Base-by-base conservation (phyloP, 92 coral and sea anemone species). In the Metridium senile region DNA sequence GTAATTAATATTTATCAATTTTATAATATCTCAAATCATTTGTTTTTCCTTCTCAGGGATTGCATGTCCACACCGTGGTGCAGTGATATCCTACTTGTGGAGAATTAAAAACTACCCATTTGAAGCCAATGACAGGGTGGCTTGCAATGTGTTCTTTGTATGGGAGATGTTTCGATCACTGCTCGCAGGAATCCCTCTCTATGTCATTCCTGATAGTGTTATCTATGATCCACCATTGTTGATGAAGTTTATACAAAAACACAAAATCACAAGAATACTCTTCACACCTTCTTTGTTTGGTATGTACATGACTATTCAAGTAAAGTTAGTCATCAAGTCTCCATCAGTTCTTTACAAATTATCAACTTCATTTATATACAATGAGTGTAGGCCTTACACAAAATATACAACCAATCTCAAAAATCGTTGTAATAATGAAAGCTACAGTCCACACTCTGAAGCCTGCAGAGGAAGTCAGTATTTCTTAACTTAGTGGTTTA, bases 201-300 rank as follows among this genome's bases (percentile, higher is more conserved):
- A 91, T 49, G 46, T 88, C 26, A 82, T 91, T 49, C 97, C 97
- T n/a, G 97, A 91, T 47, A 67, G 81, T 32, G 83, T 88, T 58
- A 91, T 91, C 30, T 91, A 91, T 72, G 97, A 91, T 61, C 97
- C 97, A 1, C 82, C 86, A 20, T 57, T 85, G 57, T 80, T 91
- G 82, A 81, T 91, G 71, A 85, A 82, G 65, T 91, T 72, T 46
- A 21, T 91, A 68, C 80, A 91, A 79, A 88, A 85, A 67, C 78
- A 91, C 57, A 71, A 66, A 33, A 91, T 91, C 46, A 91, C 97
- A 27, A 71, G 91, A 31, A 84, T 91, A 22, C 81, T 91, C 0
- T 91, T 91, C 72, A 91, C 97, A 0, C 97, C 97, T 27, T 91
- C 97, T 8, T 73, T 91, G 62, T 86, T 91, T 65, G 97, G 97